Evolutionary conservation across 30 jellyfish, hydroid and myxozoan species (phyloP), one percentile per base, ranked within the genome.

Genomic region (Pseudorhiza aurosa): DNA sequence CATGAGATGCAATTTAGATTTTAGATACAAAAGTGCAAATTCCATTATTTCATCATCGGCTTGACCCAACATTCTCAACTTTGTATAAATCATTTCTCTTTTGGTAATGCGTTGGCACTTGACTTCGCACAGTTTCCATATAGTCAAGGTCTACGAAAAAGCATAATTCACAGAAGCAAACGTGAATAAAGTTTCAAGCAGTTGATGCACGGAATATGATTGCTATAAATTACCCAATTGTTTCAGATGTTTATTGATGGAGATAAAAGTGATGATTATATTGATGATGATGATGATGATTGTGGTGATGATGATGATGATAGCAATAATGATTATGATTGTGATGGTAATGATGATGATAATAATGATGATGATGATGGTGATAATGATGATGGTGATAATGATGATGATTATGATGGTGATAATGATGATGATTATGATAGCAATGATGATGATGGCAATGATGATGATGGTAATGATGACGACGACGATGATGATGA

Each of bases 91-190:
- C 94, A 24, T 77, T 39, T 44, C 94, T 68, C 51, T 88, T 88
- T 64, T 88, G 97, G 51, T 29, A 47, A 51, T 62, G 94, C 33
- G 82, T 51, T 22, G 97, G 97, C 4, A 88, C 51, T 49, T 74
- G 89, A 28, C 37, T 36, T 29, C 93, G 94, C n/a, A 88, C 72
- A 1, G 88, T 25, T 0, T 70, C 77, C 18, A 75, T 46, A 47
- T 31, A 64, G 24, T 71, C 89, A n/a, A 60, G 65, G 51, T 88
- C 97, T 88, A 46, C 42, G 60, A 57, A 32, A 8, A 65, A 26
- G 37, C 46, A 32, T 14, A 45, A 11, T 21, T 53, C 4, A 10
- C 4, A 53, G 22, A 3, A 3, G 7, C 2, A 5, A 53, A 14
- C 35, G 19, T 15, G 24, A 14, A 3, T 36, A 8, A 19, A 12